Evolutionary conservation across 2,888 invertebrate species (phyloP).

Genomic region (Myathropa florea): DNA sequence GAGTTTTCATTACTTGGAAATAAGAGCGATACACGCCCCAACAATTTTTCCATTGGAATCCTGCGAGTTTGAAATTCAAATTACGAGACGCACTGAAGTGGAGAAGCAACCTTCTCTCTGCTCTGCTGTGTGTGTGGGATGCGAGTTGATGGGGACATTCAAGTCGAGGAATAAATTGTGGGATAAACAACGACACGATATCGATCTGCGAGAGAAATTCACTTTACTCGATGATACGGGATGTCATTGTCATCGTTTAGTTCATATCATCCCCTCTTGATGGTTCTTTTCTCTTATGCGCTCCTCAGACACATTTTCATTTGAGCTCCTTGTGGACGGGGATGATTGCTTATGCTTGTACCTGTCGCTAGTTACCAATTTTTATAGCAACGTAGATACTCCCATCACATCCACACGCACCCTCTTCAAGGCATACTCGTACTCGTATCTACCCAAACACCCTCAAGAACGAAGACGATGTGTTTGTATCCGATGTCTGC

Average conservation of each 20-base stretch:
- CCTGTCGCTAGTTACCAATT: conserved; percentile 34
- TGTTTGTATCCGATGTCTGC: conserved; percentile 6
- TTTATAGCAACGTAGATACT: conserved; percentile 2
- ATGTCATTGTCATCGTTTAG: conserved; percentile 55
- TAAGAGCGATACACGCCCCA: conserved; percentile 31
- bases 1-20: conserved; percentile 43
- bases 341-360: conserved; percentile 46
- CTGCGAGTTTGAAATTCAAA: conserved; percentile 67
- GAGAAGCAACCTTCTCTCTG: neutral
- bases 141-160: conserved; percentile 1
- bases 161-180: conserved; percentile 44
- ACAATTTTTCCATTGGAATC: conserved; percentile 51
- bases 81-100: conserved; percentile 64
- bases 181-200: conserved; percentile 60
- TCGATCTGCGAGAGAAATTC: conserved; percentile 49
- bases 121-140: neutral
- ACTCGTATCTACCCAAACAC: neutral
- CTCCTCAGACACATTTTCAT: conserved; percentile 2
- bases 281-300: neutral
- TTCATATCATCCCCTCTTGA: conserved; percentile 19
- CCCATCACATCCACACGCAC: neutral
- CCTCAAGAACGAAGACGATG: neutral
- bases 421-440: too few relatives aligned
- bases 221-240: conserved; percentile 29
- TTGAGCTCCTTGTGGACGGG: conserved; percentile 8